phyloP scores from a whole-genome alignment of 2,797 vertebrate genomes.

The Peromyscus attwateri region DNA sequence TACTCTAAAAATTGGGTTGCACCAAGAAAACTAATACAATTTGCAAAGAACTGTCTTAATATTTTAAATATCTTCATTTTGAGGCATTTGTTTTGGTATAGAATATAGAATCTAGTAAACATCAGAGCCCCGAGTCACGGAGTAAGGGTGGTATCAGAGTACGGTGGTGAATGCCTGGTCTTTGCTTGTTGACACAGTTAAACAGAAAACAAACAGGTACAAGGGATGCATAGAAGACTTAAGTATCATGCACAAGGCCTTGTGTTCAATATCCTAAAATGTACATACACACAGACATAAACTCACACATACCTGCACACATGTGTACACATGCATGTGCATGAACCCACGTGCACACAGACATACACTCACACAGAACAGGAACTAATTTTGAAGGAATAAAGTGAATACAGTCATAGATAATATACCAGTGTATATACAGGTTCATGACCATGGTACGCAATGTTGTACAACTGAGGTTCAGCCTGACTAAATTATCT shows the following conservation, averaged over 20 bases:
- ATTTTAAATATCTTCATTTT: not conserved
- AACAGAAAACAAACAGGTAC: not conserved
- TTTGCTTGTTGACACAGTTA: not conserved
- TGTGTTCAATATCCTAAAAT: not conserved
- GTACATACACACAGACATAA: not conserved
- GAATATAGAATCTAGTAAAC: not conserved
- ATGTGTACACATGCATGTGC: not conserved
- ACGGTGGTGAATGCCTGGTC: not conserved
- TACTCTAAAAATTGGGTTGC: not conserved
- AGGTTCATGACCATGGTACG: not conserved
- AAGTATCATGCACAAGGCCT: not conserved
- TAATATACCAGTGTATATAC: rapidly evolving
- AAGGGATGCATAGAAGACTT: not conserved
- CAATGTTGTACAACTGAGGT: too few species aligned
- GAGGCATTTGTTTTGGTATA: not conserved
- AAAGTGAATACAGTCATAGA: not conserved
- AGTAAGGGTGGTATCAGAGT: too few species aligned
- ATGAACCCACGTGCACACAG: not conserved
- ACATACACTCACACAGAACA: not conserved
- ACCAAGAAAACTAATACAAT: not conserved
- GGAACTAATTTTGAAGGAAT: not conserved
- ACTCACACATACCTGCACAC: too few species aligned
- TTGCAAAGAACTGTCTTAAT: not conserved
- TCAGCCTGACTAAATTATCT: not conserved
- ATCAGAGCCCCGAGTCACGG: not conserved